Conservation (phyloP, 2,113 vertebrate genomes). For the Pachypanchax playfairii region DNA sequence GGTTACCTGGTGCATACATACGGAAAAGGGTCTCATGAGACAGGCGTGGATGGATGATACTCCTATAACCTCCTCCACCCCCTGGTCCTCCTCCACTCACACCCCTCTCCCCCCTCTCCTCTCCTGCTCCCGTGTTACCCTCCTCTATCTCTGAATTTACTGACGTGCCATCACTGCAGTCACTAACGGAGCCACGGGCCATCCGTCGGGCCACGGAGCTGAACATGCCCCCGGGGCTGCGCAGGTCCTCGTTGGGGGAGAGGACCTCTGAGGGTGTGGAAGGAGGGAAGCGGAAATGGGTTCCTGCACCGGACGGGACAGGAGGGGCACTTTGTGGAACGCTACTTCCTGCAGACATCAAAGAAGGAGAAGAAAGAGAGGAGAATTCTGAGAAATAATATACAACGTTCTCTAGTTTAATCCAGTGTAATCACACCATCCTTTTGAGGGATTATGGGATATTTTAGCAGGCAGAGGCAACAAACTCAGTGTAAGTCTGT, state of each 20-base stretch:
- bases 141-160: slow-evolving; percentile 90
- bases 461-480: slow-evolving; percentile 19
- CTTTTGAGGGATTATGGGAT: slow-evolving; percentile 43
- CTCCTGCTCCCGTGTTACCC: slow-evolving; percentile 78
- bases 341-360: slow-evolving; percentile 75
- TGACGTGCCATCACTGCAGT: slow-evolving; percentile 91
- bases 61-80: slow-evolving; percentile 77
- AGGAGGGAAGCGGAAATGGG: slow-evolving; percentile 90
- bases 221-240: slow-evolving; percentile 84
- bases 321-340: slow-evolving; percentile 93
- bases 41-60: slow-evolving; percentile 83
- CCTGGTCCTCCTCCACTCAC: slow-evolving; percentile 56
- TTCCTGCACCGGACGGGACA: slow-evolving; percentile 82
- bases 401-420: slow-evolving; percentile 35
- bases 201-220: slow-evolving; percentile 83
- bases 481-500: background rate
- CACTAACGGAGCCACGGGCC: slow-evolving; percentile 87
- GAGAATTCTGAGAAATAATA: slow-evolving; percentile 44
- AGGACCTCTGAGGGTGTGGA: slow-evolving; percentile 88
- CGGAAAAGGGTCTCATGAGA: slow-evolving; percentile 86
- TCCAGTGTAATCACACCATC: slow-evolving; percentile 46
- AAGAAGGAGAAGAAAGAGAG: background rate
- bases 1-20: slow-evolving; percentile 80
- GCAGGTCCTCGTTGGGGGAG: slow-evolving; percentile 88
- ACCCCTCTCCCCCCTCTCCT: slow-evolving; percentile 65